A percentile compares a stretch with the other conserved stretches of the same genome.
Evolutionary conservation across 2,113 vertebrate species (phyloP).

Genomic region (Ictalurus punctatus): DNA sequence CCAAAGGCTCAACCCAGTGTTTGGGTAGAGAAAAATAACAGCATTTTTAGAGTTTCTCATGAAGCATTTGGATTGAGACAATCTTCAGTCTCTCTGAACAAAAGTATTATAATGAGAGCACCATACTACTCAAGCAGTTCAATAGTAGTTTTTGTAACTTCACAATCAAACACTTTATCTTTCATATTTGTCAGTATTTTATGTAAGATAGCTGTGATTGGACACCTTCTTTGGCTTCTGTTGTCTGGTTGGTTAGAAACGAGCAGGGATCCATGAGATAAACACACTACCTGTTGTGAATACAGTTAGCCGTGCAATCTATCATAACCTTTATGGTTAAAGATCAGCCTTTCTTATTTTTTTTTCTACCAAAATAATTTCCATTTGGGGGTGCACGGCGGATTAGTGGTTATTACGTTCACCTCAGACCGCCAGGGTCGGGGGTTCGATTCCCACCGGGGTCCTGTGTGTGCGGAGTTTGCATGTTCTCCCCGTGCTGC

Average conservation of each 20-base stretch:
- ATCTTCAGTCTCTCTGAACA: constrained; percentile 8
- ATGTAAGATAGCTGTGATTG: background rate
- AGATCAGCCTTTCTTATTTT: background rate
- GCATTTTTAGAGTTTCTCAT: background rate
- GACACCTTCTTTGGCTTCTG: background rate
- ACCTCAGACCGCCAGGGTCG: no score
- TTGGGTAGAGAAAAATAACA: no score
- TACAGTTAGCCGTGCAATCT: background rate
- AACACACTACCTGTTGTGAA: background rate
- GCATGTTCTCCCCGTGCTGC: no score
- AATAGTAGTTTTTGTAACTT: background rate
- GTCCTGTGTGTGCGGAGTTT: no score
- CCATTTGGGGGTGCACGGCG: background rate
- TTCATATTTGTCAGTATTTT: background rate
- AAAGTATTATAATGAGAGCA: background rate
- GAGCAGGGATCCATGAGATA: background rate
- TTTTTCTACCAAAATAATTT: background rate
- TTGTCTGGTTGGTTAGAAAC: background rate
- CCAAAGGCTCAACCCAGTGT: no score
- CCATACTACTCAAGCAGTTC: background rate
- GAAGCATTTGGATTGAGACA: background rate
- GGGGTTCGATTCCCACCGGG: no score
- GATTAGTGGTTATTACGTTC: no score
- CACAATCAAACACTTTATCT: background rate
- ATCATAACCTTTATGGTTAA: background rate